Conservation (phyloP, 2,888 invertebrate genomes). For the Tigriopus californicus region DNA sequence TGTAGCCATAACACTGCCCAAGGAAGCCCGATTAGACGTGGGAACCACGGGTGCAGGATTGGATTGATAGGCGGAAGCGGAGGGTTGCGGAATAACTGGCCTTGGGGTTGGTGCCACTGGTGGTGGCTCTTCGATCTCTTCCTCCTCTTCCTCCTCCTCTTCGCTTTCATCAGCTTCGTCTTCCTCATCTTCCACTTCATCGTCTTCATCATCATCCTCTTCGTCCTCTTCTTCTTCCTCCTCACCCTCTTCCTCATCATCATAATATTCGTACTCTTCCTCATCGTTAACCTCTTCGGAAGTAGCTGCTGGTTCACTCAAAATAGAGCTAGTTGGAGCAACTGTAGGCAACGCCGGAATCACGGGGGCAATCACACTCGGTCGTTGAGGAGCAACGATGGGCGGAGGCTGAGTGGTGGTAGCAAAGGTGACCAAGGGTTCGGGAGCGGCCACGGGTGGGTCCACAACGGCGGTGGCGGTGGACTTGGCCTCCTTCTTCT, state of each 20-base stretch:
- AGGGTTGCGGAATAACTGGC: slow-evolving; percentile 38
- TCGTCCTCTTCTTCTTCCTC: background rate
- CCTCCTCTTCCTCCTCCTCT: slow-evolving; percentile 16
- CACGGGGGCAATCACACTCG: background rate
- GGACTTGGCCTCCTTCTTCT: background rate
- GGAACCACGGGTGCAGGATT: background rate
- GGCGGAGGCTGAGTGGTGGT: too few relatives aligned
- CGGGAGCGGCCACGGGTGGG: background rate
- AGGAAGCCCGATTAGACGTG: too few relatives aligned
- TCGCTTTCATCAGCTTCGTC: slow-evolving; percentile 20
- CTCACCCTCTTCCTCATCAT: slow-evolving; percentile 1
- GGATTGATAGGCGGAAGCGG: background rate
- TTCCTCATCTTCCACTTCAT: slow-evolving; percentile 20
- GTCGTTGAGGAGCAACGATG: background rate
- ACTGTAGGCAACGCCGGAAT: background rate
- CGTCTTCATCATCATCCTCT: background rate
- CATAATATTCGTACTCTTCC: slow-evolving; percentile 4
- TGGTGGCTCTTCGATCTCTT: slow-evolving; percentile 17
- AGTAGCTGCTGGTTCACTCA: background rate
- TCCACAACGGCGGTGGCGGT: background rate
- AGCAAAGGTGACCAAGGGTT: too few relatives aligned
- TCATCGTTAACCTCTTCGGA: slow-evolving; percentile 6
- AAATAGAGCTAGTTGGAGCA: background rate
- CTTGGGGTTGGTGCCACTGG: slow-evolving; percentile 16
- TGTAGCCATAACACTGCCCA: too few relatives aligned